Conservation (phyloP, 2,797 vertebrate genomes). For the Lindbergichthys nudifrons region DNA sequence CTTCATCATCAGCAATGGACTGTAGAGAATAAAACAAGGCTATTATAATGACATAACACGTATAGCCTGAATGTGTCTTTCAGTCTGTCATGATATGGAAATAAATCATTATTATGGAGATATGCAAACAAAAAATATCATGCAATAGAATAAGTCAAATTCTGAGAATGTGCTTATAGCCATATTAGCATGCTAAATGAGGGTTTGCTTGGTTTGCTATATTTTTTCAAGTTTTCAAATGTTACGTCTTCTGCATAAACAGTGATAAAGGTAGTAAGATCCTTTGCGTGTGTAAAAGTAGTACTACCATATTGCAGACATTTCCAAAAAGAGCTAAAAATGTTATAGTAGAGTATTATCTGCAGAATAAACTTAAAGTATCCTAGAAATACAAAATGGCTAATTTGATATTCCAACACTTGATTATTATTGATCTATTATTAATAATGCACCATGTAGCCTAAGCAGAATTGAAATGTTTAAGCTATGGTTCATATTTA, state of each 20-base stretch:
- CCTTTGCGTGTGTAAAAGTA: neutral
- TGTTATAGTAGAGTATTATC: neutral
- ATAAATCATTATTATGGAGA: neutral
- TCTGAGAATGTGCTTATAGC: neutral
- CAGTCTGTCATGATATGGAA: neutral
- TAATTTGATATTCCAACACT: neutral
- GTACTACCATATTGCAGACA: neutral
- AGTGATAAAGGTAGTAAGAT: neutral
- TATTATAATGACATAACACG: slow-evolving; percentile 13
- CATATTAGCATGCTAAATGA: neutral
- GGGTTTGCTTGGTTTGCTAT: neutral
- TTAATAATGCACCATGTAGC: neutral
- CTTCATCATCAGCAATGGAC: slow-evolving; percentile 93
- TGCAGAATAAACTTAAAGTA: neutral
- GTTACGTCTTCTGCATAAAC: neutral
- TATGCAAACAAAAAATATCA: neutral
- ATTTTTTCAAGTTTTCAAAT: no score
- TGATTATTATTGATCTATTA: neutral
- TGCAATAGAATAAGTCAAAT: neutral
- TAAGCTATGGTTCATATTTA: neutral
- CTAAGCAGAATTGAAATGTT: neutral
- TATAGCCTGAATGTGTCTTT: neutral
- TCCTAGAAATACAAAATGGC: neutral
- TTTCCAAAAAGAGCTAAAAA: neutral
- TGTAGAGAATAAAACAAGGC: slow-evolving; percentile 66